Base-by-base conservation (phyloP, 2,888 invertebrate genomes). In the Shargacucullia verbasci region DNA sequence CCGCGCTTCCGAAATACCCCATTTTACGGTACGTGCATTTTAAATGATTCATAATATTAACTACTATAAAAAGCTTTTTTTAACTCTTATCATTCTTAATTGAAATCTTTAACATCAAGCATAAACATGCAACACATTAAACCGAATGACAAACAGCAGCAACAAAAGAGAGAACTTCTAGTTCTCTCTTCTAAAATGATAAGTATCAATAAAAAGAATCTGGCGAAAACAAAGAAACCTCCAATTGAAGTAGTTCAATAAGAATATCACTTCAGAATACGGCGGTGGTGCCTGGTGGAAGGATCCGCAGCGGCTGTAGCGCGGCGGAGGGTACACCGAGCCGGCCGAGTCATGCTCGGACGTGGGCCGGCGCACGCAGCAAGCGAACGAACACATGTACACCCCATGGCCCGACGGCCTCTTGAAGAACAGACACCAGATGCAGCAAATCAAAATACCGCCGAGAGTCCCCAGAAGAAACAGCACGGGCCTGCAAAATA, bases 281-380 rank as follows among this genome's bases (percentile, higher is more conserved):
- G 97, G 97, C 14, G 97, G 97, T 27, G 97, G 97, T 1, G 96
- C 96, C 83, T 97, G 97, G 80, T 97, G 97, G 84, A 97, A 97
- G 57, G 97, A 97, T 59, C 96, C 96, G 82, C 97, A 97, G 82
- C 97, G 96, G 84, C 97, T 97, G 86, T 97, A 98, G 77, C 97
- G 96, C 0, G 97, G 97, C 8, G 97, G 97, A 0, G 96, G 96
- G 87, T 97, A 97, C 79, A 97, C 96, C 0, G 97, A 97, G 35
- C 97, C 97, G 3, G 97, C 96, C 0, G 97, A 97, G 85, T 97
- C 97, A 25, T 96, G 96, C 78, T 97, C 97, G 0, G 97, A 97
- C 13, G 92, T 87, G 35, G 84, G 85, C 0, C 91, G 85, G 2
- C 92, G 92, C 50, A 88, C 82, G 79, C 94, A 94, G 82, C 92